Evolutionary conservation across 2,888 invertebrate genomes (phyloP).

Genomic region (Lacanobia oleracea): DNA sequence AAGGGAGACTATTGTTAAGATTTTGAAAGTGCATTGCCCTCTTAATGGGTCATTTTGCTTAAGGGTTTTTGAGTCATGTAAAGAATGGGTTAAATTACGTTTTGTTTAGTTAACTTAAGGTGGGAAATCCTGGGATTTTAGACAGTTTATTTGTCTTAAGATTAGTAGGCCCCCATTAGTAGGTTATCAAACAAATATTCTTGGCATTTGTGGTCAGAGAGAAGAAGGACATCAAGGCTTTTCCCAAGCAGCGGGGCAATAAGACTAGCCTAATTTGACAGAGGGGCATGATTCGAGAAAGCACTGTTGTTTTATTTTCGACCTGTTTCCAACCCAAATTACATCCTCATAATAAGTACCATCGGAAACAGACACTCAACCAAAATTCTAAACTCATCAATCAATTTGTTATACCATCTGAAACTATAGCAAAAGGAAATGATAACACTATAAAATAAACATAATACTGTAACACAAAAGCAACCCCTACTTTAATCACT

Average conservation of each 20-base stretch:
- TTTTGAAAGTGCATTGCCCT: conserved; percentile 76
- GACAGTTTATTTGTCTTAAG: background rate
- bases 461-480: conserved; percentile 54
- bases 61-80: conserved; percentile 39
- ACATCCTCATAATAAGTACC: background rate
- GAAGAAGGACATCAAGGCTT: background rate
- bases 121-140: conserved; percentile 4
- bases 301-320: background rate
- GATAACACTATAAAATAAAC: conserved; percentile 65
- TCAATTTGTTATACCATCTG: conserved; percentile 38
- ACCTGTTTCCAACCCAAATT: background rate
- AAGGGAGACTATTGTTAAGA: conserved; percentile 72
- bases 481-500: conserved; percentile 65
- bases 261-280: no score
- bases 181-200: no score
- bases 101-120: conserved; percentile 30
- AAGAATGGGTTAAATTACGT: conserved; percentile 6
- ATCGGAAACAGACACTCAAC: conserved; percentile 33
- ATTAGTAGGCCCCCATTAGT: background rate
- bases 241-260: background rate
- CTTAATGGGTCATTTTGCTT: conserved; percentile 72
- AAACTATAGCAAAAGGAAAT: conserved; percentile 53
- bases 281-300: no score
- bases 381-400: conserved; percentile 30
- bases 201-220: background rate